These are phyloP conservation scores for Oncorhynchus keta DNA, from an alignment of 2,113 vertebrate genomes.

Conservation along the genomic window DNA sequence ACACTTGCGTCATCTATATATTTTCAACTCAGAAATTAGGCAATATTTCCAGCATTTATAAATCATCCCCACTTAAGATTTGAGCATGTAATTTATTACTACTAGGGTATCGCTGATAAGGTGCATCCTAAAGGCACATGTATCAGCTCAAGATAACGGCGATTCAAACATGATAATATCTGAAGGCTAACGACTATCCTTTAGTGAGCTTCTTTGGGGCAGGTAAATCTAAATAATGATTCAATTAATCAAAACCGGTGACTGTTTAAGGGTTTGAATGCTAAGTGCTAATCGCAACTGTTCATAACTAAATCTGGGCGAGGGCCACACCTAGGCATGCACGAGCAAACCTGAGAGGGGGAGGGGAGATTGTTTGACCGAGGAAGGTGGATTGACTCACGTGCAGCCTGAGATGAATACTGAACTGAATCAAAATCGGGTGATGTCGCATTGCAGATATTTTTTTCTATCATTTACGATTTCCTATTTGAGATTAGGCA, in stretches of 20 bases:
- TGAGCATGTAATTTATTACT: too few relatives aligned
- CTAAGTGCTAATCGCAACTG: conserved; percentile 27
- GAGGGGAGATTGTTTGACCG: neutral
- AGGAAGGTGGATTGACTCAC: neutral
- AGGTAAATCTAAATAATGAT: neutral
- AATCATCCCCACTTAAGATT: too few relatives aligned
- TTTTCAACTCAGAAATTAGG: too few relatives aligned
- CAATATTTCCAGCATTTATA: too few relatives aligned
- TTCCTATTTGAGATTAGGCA: neutral
- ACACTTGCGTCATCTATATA: too few relatives aligned
- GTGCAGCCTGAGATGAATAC: neutral
- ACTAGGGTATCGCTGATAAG: too few relatives aligned
- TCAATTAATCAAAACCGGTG: neutral
- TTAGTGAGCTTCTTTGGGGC: neutral
- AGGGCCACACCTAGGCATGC: conserved; percentile 41
- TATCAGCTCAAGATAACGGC: neutral
- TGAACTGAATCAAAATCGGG: neutral
- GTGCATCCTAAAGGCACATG: too few relatives aligned
- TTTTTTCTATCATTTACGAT: neutral
- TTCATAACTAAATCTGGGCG: conserved; percentile 23
- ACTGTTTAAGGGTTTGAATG: conserved; percentile 11
- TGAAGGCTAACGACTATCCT: neutral
- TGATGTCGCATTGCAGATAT: conserved; percentile 11
- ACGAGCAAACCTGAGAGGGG: neutral
- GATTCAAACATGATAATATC: neutral